A percentile compares a stretch with the other conserved stretches of the same genome.
phyloP scores from a whole-genome alignment of 2,888 invertebrate species.

The Coenonympha arcania region DNA sequence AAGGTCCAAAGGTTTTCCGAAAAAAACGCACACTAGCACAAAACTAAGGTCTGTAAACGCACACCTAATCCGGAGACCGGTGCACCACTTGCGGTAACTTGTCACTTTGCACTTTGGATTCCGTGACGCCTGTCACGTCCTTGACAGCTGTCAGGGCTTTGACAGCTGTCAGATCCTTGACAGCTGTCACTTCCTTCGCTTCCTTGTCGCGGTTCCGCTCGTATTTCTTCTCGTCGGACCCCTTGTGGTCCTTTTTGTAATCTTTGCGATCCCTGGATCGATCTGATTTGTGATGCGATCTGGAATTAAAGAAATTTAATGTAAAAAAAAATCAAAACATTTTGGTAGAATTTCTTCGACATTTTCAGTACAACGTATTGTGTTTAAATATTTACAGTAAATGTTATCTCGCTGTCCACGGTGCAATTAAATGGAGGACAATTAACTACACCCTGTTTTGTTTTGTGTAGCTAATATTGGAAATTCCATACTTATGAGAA shows the following conservation, averaged over 20 bases:
- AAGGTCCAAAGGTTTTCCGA: slow-evolving; percentile 12
- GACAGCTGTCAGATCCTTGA: slow-evolving; percentile 28
- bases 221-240: slow-evolving; percentile 43
- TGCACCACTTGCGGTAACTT: slow-evolving; percentile 51
- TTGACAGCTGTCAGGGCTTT: slow-evolving; percentile 26
- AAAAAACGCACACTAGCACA: slow-evolving; percentile 13
- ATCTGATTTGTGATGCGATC: slow-evolving; percentile 48
- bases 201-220: slow-evolving; percentile 40
- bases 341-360: no score
- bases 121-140: slow-evolving; percentile 35
- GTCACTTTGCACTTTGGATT: slow-evolving; percentile 26
- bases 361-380: no score
- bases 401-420: no score
- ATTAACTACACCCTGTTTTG: no score
- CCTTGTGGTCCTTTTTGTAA: slow-evolving; percentile 49
- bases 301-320: no score
- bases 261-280: slow-evolving; percentile 44
- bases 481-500: no score
- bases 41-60: slow-evolving; percentile 1
- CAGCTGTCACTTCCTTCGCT: slow-evolving; percentile 25
- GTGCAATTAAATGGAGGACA: no score
- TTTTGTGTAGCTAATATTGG: no score
- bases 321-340: no score
- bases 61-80: slow-evolving; percentile 54
- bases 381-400: no score